These are phyloP conservation scores for Hirtodrosophila cameraria DNA, from an alignment of 2,888 invertebrate species.

Conservation along the genomic window DNA sequence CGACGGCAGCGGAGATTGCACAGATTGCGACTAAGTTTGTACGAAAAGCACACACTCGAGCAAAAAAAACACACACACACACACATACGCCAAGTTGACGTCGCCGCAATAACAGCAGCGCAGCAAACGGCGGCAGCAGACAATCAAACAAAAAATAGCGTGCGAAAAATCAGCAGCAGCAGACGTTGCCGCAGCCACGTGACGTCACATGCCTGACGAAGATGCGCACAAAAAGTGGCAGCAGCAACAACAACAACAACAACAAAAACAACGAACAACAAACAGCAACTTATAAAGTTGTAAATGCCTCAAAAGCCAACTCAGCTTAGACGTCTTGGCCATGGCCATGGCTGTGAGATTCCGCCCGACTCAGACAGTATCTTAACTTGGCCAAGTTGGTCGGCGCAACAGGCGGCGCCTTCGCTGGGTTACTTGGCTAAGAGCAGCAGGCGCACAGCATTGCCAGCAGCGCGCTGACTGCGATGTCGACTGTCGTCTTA, in stretches of 20 bases:
- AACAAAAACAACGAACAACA: conserved; percentile 14
- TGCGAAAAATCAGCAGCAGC: conserved; percentile 52
- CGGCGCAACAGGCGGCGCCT: conserved; percentile 73
- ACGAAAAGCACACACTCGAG: conserved; percentile 23
- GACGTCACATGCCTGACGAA: conserved; percentile 56
- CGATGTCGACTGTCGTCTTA: conserved; percentile 39
- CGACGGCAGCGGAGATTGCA: conserved; percentile 37
- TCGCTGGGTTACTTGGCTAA: conserved; percentile 62
- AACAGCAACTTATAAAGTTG: conserved; percentile 66
- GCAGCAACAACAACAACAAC: conserved; percentile 28
- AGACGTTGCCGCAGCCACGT: conserved; percentile 30
- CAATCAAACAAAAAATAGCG: conserved; percentile 42
- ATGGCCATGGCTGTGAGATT: conserved; percentile 56
- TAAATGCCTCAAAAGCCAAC: conserved; percentile 53
- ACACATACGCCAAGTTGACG: conserved; percentile 47
- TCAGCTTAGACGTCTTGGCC: conserved; percentile 65
- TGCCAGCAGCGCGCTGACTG: conserved; percentile 18
- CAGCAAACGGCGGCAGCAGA: conserved; percentile 56
- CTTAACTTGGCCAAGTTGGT: conserved; percentile 41
- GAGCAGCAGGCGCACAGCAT: conserved; percentile 74
- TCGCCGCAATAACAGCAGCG: conserved; percentile 66
- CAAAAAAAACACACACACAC: conserved; percentile 23
- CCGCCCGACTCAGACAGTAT: conserved; percentile 9
- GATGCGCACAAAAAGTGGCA: conserved; percentile 63
- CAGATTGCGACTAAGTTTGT: conserved; percentile 48